A percentile compares a stretch with the other conserved stretches of the same genome.
These are phyloP conservation scores for Spatulosminthurus flaviceps DNA, from an alignment of 2,888 invertebrate species.

Conservation along the genomic window DNA sequence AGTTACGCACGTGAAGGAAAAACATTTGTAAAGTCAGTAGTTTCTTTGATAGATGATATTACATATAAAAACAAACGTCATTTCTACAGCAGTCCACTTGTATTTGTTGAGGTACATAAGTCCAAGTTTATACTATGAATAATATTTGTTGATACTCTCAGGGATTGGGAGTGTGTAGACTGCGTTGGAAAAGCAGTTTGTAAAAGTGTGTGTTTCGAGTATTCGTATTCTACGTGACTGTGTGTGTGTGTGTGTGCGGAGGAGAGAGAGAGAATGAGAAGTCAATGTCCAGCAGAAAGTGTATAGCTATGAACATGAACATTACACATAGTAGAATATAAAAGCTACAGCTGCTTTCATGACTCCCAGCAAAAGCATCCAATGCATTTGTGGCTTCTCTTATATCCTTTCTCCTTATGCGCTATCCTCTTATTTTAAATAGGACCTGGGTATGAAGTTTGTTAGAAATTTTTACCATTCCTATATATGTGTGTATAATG, in stretches of 20 bases:
- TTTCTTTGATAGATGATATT: too few relatives aligned
- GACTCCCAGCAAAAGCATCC: background rate
- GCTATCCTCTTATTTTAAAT: too few relatives aligned
- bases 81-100: too few relatives aligned
- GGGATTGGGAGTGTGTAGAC: background rate
- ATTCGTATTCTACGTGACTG: too few relatives aligned
- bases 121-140: background rate
- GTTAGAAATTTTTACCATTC: too few relatives aligned
- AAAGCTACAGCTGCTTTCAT: slow-evolving; percentile 2
- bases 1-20: too few relatives aligned
- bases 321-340: background rate
- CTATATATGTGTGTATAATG: too few relatives aligned
- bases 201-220: background rate
- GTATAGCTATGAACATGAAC: background rate
- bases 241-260: background rate
- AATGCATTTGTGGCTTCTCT: background rate
- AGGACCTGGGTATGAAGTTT: too few relatives aligned
- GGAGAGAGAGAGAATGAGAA: background rate
- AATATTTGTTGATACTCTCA: background rate
- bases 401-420: too few relatives aligned
- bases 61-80: too few relatives aligned
- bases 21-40: too few relatives aligned
- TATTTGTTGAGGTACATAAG: background rate
- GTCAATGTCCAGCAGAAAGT: slow-evolving; percentile 28
- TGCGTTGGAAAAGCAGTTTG: background rate